Base-by-base conservation (phyloP, 2,888 invertebrate species). In the Brassicogethes aeneus region DNA sequence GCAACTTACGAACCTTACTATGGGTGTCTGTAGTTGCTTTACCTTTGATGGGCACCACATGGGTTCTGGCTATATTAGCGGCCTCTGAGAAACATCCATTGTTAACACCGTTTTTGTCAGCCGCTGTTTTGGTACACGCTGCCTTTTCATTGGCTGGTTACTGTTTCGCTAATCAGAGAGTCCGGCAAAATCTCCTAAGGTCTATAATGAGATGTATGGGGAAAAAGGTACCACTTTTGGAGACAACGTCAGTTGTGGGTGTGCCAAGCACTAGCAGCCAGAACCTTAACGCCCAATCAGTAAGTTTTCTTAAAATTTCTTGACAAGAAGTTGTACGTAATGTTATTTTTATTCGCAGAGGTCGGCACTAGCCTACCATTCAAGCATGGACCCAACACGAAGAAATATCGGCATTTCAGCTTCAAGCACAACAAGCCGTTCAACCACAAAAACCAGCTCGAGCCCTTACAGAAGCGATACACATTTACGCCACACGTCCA, bases 361-460 rank as follows among this genome's bases (percentile, higher is more conserved):
- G 51, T 89, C 90, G 2, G 86, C 89, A 1, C 68, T 90, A 47
- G 85, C 89, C 1, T 90, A 90, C 60, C 82, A 86, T 59, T 77
- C 80, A 30, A 77, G 78, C 36, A 61, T 76, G 51, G 77, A 79
- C 46, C 76, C 79, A 16, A 72, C 75, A 30, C 68, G 83, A 50
- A 70, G 88, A 36, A 86, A 89, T 63, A 83, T 93, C 46, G 95
- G 94, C 17, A 93, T 95, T 53, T 93, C 94, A 8, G 91, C 93
- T 1, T 92, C 93, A 0, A 92, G 92, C 44, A 95, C 94, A 0
- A 95, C 95, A 0, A 93, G 92, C 1, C 74, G 92, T 48, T 93
- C 93, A 17, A 94, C 94, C 0, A 92, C 89, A 36, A 95, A 94
- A 67, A 94, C 94, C 10, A 87, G 90, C 55, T 91, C 92, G 16